phyloP scores from a whole-genome alignment of 2,888 invertebrate genomes.

The Spilarctia lutea region DNA sequence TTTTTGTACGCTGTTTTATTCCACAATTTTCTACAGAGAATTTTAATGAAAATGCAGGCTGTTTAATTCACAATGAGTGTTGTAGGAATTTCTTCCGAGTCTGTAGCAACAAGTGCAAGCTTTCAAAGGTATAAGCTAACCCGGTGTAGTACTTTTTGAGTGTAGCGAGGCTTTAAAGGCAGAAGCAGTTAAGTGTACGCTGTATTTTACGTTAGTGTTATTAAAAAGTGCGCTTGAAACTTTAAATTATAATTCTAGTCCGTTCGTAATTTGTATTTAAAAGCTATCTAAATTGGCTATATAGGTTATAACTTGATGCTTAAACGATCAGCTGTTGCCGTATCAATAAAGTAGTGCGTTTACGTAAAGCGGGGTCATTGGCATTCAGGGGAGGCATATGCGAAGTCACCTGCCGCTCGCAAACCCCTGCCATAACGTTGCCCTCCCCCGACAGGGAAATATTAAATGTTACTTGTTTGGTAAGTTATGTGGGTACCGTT shows the following conservation, averaged over 20 bases:
- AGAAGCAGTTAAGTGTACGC: constrained; percentile 17
- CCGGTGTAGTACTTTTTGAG: constrained; percentile 23
- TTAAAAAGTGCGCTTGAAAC: constrained; percentile 11
- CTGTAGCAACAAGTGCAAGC: constrained; percentile 44
- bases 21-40: constrained; percentile 43
- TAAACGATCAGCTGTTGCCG: constrained; percentile 63
- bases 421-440: constrained; percentile 62
- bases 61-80: constrained; percentile 33
- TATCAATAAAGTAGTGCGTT: constrained; percentile 50
- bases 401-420: constrained; percentile 76
- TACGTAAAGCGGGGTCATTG: constrained; percentile 76
- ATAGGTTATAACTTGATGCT: constrained; percentile 38
- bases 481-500: constrained; percentile 65
- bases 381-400: constrained; percentile 83
- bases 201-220: constrained; percentile 23
- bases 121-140: constrained; percentile 19
- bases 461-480: constrained; percentile 83
- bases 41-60: constrained; percentile 37
- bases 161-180: constrained; percentile 18
- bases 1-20: constrained; percentile 50
- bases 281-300: constrained; percentile 20
- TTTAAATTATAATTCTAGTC: constrained; percentile 22
- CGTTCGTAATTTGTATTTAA: constrained; percentile 16
- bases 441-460: constrained; percentile 73
- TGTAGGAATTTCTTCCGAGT: constrained; percentile 24